phyloP scores from a whole-genome alignment of 1,140 invertebrate species.

The Mamestra configurata region DNA sequence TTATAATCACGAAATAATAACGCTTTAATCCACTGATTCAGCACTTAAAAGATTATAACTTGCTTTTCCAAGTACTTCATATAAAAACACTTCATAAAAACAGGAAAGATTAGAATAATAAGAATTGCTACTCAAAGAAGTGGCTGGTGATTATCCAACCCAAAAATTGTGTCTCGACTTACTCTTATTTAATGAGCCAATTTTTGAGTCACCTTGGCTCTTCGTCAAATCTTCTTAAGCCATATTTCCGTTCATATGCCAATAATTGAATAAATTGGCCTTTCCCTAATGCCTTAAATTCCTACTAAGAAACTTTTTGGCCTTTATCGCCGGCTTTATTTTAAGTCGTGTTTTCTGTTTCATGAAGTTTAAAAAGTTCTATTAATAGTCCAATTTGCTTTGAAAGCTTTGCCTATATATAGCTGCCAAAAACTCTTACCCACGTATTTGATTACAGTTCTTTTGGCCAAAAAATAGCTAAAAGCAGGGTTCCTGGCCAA shows the following conservation, averaged over 20 bases:
- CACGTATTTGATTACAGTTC: background rate
- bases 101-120: no score
- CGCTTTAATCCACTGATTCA: no score
- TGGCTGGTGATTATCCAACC: background rate
- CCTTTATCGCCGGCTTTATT: background rate
- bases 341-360: background rate
- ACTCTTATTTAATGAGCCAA: conserved; percentile 3
- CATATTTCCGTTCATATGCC: background rate
- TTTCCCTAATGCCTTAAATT: background rate
- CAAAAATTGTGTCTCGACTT: background rate
- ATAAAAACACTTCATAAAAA: no score
- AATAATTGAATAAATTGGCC: conserved; percentile 22
- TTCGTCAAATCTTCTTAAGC: background rate
- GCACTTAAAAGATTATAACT: no score
- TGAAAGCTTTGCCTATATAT: background rate
- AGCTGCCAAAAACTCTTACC: background rate
- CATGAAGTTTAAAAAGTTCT: background rate
- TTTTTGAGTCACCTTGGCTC: background rate
- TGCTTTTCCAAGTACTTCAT: no score
- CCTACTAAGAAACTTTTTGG: background rate
- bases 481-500: no score
- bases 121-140: no score
- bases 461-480: no score
- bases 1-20: no score
- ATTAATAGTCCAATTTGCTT: background rate